phyloP scores from a whole-genome alignment of 2,113 vertebrate species.

The Deroptyus accipitrinus region DNA sequence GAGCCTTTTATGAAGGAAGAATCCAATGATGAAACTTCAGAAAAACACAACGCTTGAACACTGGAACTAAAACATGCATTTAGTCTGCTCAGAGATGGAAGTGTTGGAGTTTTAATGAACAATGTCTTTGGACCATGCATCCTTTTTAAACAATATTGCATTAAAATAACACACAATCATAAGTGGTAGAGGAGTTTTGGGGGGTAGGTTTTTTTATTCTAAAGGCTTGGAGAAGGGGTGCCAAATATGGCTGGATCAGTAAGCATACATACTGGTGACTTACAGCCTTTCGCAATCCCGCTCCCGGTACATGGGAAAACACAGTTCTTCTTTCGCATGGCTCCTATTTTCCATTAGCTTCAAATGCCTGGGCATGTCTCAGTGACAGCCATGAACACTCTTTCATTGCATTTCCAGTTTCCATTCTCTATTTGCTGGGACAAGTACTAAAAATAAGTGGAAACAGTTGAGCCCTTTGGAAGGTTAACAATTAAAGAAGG shows the following conservation, averaged over 20 bases:
- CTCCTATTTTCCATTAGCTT: background rate
- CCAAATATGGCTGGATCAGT: background rate
- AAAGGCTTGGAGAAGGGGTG: background rate
- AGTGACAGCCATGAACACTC: background rate
- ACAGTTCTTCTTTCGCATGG: background rate
- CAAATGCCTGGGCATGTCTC: background rate
- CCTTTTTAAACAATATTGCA: background rate
- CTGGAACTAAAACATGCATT: background rate
- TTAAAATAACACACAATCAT: background rate
- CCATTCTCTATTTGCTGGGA: background rate
- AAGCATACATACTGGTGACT: background rate
- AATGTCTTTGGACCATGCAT: background rate
- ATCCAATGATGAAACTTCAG: background rate
- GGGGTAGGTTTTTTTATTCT: background rate
- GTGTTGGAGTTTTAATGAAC: background rate
- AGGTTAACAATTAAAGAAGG: background rate
- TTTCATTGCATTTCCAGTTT: background rate
- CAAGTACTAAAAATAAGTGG: background rate
- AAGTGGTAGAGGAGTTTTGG: background rate
- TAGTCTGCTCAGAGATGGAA: background rate
- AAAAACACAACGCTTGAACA: accelerated
- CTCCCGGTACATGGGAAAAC: background rate
- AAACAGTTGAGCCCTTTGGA: background rate
- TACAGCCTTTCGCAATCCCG: background rate
- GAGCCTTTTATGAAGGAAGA: background rate